Evolutionary conservation across 2,113 vertebrate species (phyloP).

Genomic region (Panthera uncia): DNA sequence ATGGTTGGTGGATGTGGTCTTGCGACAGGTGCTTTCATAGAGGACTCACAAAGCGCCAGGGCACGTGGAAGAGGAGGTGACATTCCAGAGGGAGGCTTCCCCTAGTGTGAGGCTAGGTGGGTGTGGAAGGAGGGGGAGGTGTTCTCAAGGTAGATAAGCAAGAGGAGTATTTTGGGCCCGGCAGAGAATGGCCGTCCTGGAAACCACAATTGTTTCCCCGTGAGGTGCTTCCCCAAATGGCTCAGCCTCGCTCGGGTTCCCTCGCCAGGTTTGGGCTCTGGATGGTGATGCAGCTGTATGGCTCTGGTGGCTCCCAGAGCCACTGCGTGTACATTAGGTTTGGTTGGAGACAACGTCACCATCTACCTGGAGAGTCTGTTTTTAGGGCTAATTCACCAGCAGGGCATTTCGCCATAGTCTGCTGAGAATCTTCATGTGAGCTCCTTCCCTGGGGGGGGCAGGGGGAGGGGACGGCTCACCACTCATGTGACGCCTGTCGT

Average conservation of each 20-base stretch:
- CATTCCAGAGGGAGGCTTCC: no score
- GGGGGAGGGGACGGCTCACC: background rate
- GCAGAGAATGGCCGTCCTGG: background rate
- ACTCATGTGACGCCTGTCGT: accelerated
- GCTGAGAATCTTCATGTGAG: accelerated
- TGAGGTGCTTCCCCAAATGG: background rate
- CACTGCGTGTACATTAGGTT: background rate
- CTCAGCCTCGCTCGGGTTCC: background rate
- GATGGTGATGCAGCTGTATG: accelerated
- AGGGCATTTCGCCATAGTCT: background rate
- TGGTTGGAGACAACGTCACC: background rate
- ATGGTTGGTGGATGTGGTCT: accelerated
- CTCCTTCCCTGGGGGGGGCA: accelerated
- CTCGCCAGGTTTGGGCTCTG: background rate
- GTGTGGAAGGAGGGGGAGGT: accelerated
- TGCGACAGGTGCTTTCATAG: background rate
- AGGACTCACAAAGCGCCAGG: background rate
- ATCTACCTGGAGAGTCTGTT: background rate
- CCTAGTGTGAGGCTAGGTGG: background rate
- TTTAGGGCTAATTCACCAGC: background rate
- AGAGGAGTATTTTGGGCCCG: background rate
- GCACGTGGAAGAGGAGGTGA: no score
- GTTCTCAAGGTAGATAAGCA: no score
- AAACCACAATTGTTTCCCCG: accelerated
- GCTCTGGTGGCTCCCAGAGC: background rate